Conservation (phyloP, 2,113 vertebrate species). For the Danionella cerebrum region DNA sequence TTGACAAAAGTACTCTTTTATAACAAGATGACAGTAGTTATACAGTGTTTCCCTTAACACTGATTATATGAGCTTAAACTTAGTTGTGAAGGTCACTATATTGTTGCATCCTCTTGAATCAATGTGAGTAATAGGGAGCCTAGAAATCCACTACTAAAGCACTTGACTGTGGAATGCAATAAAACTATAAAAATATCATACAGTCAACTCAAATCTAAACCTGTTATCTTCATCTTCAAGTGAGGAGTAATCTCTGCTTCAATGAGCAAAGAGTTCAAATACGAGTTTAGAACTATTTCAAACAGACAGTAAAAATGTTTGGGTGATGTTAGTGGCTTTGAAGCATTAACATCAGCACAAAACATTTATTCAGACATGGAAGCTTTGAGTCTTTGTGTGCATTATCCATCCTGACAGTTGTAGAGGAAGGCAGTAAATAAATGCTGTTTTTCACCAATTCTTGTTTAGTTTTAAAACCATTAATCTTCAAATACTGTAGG, state of each 20-base stretch:
- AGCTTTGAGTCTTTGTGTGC: conserved; percentile 28
- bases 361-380: conserved; percentile 31
- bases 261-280: conserved; percentile 1
- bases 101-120: too few relatives aligned
- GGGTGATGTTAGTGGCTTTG: conserved; percentile 14
- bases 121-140: too few relatives aligned
- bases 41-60: too few relatives aligned
- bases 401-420: conserved; percentile 41
- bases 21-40: too few relatives aligned
- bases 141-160: too few relatives aligned
- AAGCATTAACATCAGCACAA: conserved; percentile 2
- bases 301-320: conserved; percentile 3
- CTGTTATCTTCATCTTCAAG: too few relatives aligned
- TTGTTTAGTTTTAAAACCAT: conserved; percentile 49
- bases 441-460: conserved; percentile 51
- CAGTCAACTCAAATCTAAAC: too few relatives aligned
- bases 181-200: too few relatives aligned
- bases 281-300: conserved; percentile 4
- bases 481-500: conserved; percentile 64
- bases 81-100: too few relatives aligned
- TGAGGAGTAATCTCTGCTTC: conserved; percentile 4
- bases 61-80: too few relatives aligned
- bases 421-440: conserved; percentile 56
- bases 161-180: too few relatives aligned
- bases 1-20: too few relatives aligned